Base-by-base conservation (phyloP, 2,888 invertebrate genomes). In the Limenitis camilla region DNA sequence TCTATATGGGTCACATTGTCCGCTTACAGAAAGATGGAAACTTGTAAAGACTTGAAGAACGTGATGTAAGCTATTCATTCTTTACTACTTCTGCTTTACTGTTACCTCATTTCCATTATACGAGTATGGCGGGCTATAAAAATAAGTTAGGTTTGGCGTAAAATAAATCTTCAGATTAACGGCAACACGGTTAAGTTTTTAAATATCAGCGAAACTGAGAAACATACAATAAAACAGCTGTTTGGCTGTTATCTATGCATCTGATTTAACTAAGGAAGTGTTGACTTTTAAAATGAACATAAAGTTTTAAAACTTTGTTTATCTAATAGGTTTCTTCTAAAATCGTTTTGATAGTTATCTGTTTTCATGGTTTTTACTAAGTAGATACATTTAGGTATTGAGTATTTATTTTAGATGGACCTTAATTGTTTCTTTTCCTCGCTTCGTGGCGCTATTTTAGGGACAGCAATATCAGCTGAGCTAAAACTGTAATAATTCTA, bases 1-100 rank as follows among this genome's bases (percentile, higher is more conserved):
- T 68, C 65, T 63, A 83, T 78, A 61, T 84, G 71, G 82, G 83
- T 82, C 83, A 83, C 64, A 81, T 80, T 83, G 78, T 81, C 70
- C 71, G 70, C 45, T 52, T 42, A 42, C 35, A 58, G 42, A 55
- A 55, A 45, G 41, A 54, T 47, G 40, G 38, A 53, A 44, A 44
- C 53, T 47, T 44, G 47, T 50, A 50, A 43, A 45, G 48, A 49
- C 35, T 29, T 47, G 41, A 49, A 49, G 49, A 52, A 43, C 7
- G 4, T 11, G 40, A 40, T 49, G 28, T 41, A 41, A 5, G 29
- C 5, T 28, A 11, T 33, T 9, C 10, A 32, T 36, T 43, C 10
- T 43, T 38, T 19, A 19, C 11, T n/a, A 19, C 19, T 19, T 19
- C 19, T 2, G 28, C n/a, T 36, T 10, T 8, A 3, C 11, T 9